Base-by-base conservation (phyloP, 2,113 vertebrate species). In the Siniperca chuatsi region DNA sequence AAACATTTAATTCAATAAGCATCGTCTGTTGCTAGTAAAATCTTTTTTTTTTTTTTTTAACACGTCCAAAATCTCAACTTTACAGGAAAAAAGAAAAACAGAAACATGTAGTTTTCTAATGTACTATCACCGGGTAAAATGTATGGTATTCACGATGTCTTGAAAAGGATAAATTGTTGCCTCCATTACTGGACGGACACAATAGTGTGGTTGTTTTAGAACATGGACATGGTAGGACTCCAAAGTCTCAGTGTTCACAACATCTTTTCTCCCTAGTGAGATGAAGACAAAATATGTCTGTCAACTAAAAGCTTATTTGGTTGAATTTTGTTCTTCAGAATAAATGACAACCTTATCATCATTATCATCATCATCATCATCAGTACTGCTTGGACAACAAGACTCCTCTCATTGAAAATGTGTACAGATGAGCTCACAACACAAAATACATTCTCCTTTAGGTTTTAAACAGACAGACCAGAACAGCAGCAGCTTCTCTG, bases 11-110 rank as follows among this genome's bases (percentile, higher is more conserved):
- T 60, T 71, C 9, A 58, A 64, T n/a, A 69, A n/a, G 77, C 58
- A 70, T 2, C 25, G 7, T 29, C 25, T 35, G 25, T 71, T 55
- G 35, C 20, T 12, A 48, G 66, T 78, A 8, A 79, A 84, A 71
- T 13, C 3, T 3, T 46, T 35, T 29, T 29, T 29, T 29, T 29
- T 29, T 29, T 44, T 5, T 40, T 40, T 44, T 20, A 33, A 33
- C 16, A 58, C 77, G 20, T 42, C 8, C 3, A 54, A 23, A 58
- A 60, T 55, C 4, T 60, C 8, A 50, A 8, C 33, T 64, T 67
- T 67, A 54, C 37, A 85, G 29, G 18, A 65, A 75, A 50, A 75
- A 78, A 75, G n/a, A 68, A 55, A 57, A 33, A 20, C 16, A 40
- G 16, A 29, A 29, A 29, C 1, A 84, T 52, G 25, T 52, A n/a